Conservation (phyloP, 2,113 vertebrate genomes). For the Pristiophorus japonicus region DNA sequence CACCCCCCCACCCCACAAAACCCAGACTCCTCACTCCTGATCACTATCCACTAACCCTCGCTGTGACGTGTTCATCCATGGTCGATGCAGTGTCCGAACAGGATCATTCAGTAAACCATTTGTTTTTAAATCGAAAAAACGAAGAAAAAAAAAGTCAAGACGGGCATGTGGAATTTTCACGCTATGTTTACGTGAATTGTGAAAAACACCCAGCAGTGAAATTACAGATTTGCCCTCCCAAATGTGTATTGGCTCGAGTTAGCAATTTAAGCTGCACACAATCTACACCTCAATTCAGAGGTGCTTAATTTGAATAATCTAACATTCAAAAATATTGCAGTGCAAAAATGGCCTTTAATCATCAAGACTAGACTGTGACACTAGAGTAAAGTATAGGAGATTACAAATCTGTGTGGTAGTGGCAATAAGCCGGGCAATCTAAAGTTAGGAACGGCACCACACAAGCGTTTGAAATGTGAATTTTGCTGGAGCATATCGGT, state of each 20-base stretch:
- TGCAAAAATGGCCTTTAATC: not conserved
- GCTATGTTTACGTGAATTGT: not conserved
- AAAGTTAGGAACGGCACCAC: not conserved
- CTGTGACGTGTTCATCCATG: not conserved
- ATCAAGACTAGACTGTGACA: not conserved
- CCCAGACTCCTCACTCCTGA: not conserved
- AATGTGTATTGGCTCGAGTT: not conserved
- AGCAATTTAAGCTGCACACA: not conserved
- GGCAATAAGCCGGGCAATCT: not conserved
- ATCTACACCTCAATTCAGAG: not conserved
- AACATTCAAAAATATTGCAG: not conserved
- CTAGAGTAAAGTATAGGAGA: not conserved
- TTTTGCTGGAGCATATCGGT: not conserved
- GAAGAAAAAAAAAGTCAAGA: not conserved
- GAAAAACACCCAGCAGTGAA: not conserved
- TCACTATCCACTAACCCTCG: not conserved
- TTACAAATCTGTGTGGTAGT: not conserved
- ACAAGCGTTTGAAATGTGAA: not conserved
- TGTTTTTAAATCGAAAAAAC: not conserved
- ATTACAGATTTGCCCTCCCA: not conserved
- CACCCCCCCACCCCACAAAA: too few species aligned
- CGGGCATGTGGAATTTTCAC: not conserved
- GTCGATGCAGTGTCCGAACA: not conserved
- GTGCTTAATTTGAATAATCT: not conserved
- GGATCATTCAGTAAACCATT: not conserved